Percentiles rank a stretch among this genome's conserved stretches.
Conservation (phyloP, 2,797 vertebrate species). For the Alosa sapidissima region DNA sequence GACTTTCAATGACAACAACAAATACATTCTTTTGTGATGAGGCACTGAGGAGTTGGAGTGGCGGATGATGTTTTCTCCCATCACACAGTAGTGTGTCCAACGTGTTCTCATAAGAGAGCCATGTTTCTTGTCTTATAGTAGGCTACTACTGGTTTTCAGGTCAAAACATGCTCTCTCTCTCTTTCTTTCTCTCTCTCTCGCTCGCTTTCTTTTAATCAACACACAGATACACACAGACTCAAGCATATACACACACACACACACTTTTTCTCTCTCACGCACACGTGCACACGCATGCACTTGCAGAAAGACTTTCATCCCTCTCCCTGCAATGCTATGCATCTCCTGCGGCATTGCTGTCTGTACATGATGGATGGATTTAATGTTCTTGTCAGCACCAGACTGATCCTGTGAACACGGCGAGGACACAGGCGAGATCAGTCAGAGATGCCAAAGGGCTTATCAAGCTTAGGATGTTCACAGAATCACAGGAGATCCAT, state of each 20-base stretch:
- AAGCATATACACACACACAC: not conserved
- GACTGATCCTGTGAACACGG: slow-evolving; percentile 1
- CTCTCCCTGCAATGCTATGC: not conserved
- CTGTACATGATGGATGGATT: slow-evolving; percentile 1
- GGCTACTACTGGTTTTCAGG: slow-evolving; percentile 17
- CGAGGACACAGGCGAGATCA: slow-evolving; percentile 7
- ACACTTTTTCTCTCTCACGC: not conserved
- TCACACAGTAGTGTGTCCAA: not conserved
- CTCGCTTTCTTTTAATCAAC: not conserved
- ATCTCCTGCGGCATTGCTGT: not conserved
- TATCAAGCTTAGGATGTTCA: not conserved
- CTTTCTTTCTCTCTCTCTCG: too few species aligned
- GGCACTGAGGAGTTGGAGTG: not conserved
- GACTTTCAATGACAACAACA: not conserved
- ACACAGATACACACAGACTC: too few species aligned
- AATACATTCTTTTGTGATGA: not conserved
- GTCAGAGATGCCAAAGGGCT: slow-evolving; percentile 1
- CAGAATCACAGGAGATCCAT: not conserved
- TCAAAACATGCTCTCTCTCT: slow-evolving; percentile 22
- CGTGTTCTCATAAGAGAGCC: not conserved
- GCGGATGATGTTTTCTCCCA: not conserved
- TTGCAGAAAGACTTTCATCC: not conserved
- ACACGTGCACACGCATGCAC: not conserved
- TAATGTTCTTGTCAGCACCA: slow-evolving; percentile 21
- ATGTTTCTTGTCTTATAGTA: not conserved